Percentiles rank a stretch among this genome's conserved stretches.
These are phyloP conservation scores for Harmothoe impar DNA, from an alignment of 2,888 invertebrate genomes.

Conservation along the genomic window DNA sequence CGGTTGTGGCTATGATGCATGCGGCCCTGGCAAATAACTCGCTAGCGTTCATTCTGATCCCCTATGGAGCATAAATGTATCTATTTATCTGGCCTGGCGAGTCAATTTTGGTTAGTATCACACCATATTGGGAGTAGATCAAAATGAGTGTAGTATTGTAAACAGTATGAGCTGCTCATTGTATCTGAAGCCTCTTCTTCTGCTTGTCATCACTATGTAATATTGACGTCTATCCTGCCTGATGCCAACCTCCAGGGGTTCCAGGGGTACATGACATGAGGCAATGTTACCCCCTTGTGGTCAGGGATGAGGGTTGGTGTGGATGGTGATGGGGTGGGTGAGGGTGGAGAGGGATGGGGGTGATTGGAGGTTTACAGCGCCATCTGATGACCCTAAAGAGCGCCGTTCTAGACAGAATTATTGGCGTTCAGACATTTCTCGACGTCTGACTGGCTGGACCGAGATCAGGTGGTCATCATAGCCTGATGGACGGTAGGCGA, in stretches of 20 bases:
- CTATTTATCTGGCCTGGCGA: no score
- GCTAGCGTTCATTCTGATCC: no score
- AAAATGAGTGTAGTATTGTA: no score
- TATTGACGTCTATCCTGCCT: conserved; percentile 36
- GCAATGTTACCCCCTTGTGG: not conserved
- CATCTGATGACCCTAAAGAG: not conserved
- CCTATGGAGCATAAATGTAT: no score
- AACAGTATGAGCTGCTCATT: not conserved
- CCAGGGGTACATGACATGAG: not conserved
- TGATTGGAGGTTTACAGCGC: conserved; percentile 38
- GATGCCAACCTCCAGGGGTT: conserved; percentile 11
- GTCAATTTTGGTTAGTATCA: no score
- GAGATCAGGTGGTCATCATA: conserved; percentile 18
- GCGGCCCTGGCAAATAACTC: no score
- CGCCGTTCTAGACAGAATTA: conserved; percentile 30
- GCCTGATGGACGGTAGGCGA: not conserved
- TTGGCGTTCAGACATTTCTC: conserved; percentile 26
- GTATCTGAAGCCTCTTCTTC: conserved; percentile 3
- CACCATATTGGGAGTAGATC: no score
- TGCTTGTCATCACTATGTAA: not conserved
- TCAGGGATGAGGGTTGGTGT: not conserved
- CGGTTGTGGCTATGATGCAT: no score
- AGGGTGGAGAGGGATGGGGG: not conserved
- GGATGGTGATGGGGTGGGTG: not conserved
- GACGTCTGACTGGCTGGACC: conserved; percentile 35